Evolutionary conservation across 2,888 invertebrate genomes (phyloP).

Genomic region (Clanis bilineata): DNA sequence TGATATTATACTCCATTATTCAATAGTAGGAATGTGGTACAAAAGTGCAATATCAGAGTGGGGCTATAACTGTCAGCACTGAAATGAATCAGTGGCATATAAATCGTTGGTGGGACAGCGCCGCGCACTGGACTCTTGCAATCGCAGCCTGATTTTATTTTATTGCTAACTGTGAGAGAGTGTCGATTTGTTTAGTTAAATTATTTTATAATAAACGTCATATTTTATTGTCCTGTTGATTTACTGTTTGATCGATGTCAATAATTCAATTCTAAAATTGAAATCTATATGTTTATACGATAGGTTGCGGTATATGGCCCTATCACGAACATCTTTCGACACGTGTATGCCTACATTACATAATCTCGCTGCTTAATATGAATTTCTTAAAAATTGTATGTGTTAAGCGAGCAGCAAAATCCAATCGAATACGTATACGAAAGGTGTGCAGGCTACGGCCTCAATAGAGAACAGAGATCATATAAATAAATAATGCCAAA

Average conservation of each 20-base stretch:
- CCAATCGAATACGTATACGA: too few species aligned
- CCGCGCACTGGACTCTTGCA: conserved; percentile 51
- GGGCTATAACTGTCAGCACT: conserved; percentile 73
- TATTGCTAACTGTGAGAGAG: conserved; percentile 56
- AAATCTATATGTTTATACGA: background rate
- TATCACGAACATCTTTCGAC: too few species aligned
- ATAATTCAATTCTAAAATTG: conserved; percentile 10
- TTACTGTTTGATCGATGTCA: background rate
- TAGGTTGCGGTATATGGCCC: too few species aligned
- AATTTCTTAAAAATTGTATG: too few species aligned
- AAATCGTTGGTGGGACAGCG: conserved; percentile 67
- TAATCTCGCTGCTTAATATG: too few species aligned
- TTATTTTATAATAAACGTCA: conserved; percentile 49
- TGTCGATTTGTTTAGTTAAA: conserved; percentile 64
- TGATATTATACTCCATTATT: conserved; percentile 69
- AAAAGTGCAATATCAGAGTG: conserved; percentile 75
- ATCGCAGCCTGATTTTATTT: conserved; percentile 67
- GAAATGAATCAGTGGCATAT: conserved; percentile 75
- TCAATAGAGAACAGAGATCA: too few species aligned
- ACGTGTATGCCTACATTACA: too few species aligned
- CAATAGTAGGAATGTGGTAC: conserved; percentile 64
- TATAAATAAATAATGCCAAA: background rate
- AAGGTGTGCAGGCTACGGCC: too few species aligned
- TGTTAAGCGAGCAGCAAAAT: too few species aligned
- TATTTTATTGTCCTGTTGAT: conserved; percentile 6